Evolutionary conservation across 2,797 vertebrate species (phyloP).

Genomic region (Rhinatrema bivittatum): DNA sequence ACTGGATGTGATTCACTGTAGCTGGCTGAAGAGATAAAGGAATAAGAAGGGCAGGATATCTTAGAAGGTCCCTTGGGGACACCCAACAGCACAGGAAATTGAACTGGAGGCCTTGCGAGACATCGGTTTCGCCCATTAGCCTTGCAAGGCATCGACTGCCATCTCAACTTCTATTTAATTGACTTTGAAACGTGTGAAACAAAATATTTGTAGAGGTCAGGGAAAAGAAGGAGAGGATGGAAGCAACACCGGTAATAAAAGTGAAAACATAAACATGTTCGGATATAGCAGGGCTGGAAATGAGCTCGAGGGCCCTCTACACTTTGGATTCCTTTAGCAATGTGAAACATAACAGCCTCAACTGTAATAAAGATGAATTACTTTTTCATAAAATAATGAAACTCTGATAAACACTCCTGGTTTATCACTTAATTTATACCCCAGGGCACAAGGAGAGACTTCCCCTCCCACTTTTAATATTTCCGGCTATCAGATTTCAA

Average conservation of each 20-base stretch:
- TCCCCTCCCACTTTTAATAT: conserved; percentile 69
- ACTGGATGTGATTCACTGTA: too few species aligned
- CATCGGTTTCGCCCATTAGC: not conserved
- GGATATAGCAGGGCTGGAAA: conserved; percentile 18
- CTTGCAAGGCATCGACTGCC: not conserved
- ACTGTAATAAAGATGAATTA: conserved; percentile 81
- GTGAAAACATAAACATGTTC: conserved; percentile 20
- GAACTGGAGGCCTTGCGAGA: conserved; percentile 3
- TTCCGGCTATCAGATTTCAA: conserved; percentile 84
- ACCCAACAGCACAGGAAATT: not conserved
- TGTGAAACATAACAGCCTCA: conserved; percentile 39
- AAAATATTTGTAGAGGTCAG: conserved; percentile 21
- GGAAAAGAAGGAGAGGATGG: not conserved
- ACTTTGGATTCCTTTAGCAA: conserved; percentile 39
- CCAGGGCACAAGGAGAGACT: conserved; percentile 39
- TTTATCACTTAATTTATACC: conserved; percentile 82
- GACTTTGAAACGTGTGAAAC: conserved; percentile 5
- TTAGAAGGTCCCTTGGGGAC: too few species aligned
- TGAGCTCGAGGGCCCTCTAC: conserved; percentile 33
- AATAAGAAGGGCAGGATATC: too few species aligned
- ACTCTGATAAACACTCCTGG: conserved; percentile 60
- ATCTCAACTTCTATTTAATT: not conserved
- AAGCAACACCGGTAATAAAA: conserved; percentile 5
- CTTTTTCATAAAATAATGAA: conserved; percentile 61
- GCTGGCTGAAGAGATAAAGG: too few species aligned